Conservation (phyloP, 2,797 vertebrate genomes). For the Etheostoma perlongum region DNA sequence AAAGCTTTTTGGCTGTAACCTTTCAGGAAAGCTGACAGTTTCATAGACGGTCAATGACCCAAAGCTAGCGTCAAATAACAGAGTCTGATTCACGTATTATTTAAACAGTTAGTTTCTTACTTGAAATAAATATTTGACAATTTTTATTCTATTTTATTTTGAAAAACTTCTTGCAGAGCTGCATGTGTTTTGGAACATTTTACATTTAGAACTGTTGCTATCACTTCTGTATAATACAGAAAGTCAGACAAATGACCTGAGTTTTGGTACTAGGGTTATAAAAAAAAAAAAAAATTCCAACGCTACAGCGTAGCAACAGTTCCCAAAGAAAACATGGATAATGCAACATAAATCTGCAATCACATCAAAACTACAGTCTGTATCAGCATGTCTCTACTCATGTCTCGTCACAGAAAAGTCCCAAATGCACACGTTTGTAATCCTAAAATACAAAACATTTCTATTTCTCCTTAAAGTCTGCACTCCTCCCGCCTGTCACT, state of each 20-base stretch:
- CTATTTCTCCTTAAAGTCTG: slow-evolving; percentile 9
- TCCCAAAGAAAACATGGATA: not conserved
- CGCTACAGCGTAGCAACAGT: not conserved
- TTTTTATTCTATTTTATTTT: not conserved
- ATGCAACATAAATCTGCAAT: not conserved
- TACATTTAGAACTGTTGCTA: not conserved
- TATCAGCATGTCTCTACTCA: not conserved
- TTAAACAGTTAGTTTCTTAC: not conserved
- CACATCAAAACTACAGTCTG: not conserved
- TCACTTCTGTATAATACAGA: not conserved
- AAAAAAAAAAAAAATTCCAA: not conserved
- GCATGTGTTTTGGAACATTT: not conserved
- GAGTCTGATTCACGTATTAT: not conserved
- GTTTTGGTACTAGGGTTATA: not conserved
- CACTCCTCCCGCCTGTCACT: slow-evolving; percentile 15
- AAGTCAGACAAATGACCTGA: not conserved
- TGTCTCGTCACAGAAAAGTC: not conserved
- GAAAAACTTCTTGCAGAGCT: not conserved
- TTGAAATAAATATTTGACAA: not conserved
- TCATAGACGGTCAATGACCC: not conserved
- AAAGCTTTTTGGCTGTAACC: not conserved
- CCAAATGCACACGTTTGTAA: not conserved
- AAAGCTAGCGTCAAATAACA: not conserved
- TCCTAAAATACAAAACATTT: not conserved
- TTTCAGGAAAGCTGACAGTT: not conserved